phyloP scores from a whole-genome alignment of 2,113 vertebrate genomes.

The Corydoras sp. region DNA sequence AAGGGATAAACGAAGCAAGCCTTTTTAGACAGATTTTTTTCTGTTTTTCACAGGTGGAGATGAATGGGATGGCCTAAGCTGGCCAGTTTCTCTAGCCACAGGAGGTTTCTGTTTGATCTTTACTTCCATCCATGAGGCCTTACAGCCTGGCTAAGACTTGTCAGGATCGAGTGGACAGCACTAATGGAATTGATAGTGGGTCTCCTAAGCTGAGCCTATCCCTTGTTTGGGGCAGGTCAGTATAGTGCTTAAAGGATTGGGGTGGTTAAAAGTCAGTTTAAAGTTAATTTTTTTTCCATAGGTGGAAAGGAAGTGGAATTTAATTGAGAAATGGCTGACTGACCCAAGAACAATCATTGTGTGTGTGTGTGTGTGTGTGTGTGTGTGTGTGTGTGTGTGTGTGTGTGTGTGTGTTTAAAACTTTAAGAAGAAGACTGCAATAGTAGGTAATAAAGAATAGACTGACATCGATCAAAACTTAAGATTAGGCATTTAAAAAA shows the following conservation, averaged over 20 bases:
- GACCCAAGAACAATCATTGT: conserved; percentile 12
- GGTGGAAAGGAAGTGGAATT: conserved; percentile 20
- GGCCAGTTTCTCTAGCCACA: conserved; percentile 57
- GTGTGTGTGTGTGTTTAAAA: neutral
- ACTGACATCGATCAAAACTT: too few species aligned
- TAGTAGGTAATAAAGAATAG: too few species aligned
- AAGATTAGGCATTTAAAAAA: too few species aligned
- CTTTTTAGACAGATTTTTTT: conserved; percentile 65
- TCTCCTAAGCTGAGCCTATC: conserved; percentile 33
- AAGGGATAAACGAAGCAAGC: conserved; percentile 48
- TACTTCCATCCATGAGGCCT: conserved; percentile 57
- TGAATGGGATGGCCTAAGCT: conserved; percentile 66
- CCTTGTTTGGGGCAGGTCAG: conserved; percentile 20
- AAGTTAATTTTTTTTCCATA: conserved; percentile 12
- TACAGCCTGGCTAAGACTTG: conserved; percentile 52
- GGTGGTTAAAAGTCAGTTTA: conserved; percentile 33
- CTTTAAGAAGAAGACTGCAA: too few species aligned
- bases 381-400: neutral
- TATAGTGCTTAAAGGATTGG: conserved; percentile 36
- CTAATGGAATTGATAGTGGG: conserved; percentile 33
- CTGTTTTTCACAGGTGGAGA: conserved; percentile 60
- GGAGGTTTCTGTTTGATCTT: conserved; percentile 65
- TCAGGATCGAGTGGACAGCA: conserved; percentile 53
- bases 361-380: neutral
- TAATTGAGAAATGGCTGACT: conserved; percentile 15